These are phyloP conservation scores for Alosa alosa DNA, from an alignment of 2,113 vertebrate species.

Conservation along the genomic window DNA sequence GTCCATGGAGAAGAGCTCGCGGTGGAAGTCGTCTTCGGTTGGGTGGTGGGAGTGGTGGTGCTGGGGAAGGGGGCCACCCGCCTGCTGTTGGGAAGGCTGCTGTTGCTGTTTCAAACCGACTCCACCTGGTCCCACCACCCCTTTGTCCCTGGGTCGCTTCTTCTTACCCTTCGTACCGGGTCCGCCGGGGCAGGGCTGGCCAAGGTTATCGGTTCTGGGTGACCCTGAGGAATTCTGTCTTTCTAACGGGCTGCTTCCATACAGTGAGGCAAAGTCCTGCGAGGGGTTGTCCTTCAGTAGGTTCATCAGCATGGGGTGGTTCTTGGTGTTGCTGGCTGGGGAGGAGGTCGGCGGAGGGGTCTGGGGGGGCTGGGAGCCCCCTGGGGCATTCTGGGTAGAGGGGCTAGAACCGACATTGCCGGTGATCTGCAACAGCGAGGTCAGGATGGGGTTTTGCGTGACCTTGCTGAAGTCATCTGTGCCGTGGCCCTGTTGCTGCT, in stretches of 20 bases:
- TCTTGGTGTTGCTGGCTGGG: conserved; percentile 97
- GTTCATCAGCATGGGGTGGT: conserved; percentile 99
- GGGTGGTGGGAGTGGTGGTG: conserved; percentile 74
- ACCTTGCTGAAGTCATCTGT: conserved; percentile 95
- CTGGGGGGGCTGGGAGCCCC: conserved; percentile 77
- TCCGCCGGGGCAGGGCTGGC: conserved; percentile 58
- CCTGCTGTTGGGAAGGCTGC: conserved; percentile 37
- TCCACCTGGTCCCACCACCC: conserved; percentile 45
- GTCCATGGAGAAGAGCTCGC: conserved; percentile 97
- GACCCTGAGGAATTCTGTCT: conserved; percentile 95
- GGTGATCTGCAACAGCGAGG: conserved; percentile 94
- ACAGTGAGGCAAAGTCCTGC: conserved; percentile 91
- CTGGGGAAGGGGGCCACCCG: conserved; percentile 55
- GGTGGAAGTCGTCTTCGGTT: conserved; percentile 96
- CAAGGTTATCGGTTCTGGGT: conserved; percentile 79
- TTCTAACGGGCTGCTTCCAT: conserved; percentile 90
- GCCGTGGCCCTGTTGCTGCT: conserved; percentile 72
- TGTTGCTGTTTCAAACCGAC: conserved; percentile 64
- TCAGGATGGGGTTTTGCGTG: conserved; percentile 97
- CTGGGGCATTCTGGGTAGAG: conserved; percentile 77
- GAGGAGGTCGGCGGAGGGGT: conserved; percentile 94
- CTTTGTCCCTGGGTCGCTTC: conserved; percentile 90
- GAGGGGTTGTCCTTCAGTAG: conserved; percentile 95
- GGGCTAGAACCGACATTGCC: conserved; percentile 94
- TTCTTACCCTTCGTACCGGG: conserved; percentile 82